phyloP scores from a whole-genome alignment of 2,113 vertebrate genomes.

The Cheirogaleus medius region DNA sequence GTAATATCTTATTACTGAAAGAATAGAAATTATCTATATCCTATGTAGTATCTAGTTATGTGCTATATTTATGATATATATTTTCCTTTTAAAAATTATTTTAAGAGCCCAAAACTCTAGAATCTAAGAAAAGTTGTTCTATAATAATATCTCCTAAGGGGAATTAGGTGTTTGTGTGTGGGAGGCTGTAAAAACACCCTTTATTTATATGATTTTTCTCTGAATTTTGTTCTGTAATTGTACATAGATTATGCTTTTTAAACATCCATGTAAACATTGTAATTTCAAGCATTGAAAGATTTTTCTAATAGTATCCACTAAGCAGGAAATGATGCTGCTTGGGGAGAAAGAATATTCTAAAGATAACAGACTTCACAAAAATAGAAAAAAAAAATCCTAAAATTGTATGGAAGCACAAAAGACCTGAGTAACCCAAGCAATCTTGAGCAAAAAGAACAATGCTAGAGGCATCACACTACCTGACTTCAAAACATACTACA shows the following conservation, averaged over 20 bases:
- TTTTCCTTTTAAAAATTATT: neutral
- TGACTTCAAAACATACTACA: neutral
- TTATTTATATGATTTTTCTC: neutral
- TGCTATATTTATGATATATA: neutral
- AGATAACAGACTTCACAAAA: neutral
- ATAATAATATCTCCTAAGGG: neutral
- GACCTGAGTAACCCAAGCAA: neutral
- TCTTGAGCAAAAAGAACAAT: neutral
- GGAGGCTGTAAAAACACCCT: neutral
- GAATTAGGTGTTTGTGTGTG: too few species aligned
- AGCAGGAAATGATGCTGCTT: neutral
- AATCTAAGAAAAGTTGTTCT: neutral
- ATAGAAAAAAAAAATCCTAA: neutral
- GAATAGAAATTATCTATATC: neutral
- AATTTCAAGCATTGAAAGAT: neutral
- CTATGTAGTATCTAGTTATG: neutral
- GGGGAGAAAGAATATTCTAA: neutral
- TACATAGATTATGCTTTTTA: neutral
- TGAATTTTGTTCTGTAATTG: neutral
- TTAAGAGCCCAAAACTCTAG: neutral
- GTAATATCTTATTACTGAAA: neutral
- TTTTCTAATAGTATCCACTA: neutral
- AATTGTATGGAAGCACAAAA: neutral
- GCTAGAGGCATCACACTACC: neutral
- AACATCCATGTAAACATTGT: neutral